These are phyloP conservation scores for Phocoena phocoena DNA, from an alignment of 2,113 vertebrate genomes.

Conservation along the genomic window DNA sequence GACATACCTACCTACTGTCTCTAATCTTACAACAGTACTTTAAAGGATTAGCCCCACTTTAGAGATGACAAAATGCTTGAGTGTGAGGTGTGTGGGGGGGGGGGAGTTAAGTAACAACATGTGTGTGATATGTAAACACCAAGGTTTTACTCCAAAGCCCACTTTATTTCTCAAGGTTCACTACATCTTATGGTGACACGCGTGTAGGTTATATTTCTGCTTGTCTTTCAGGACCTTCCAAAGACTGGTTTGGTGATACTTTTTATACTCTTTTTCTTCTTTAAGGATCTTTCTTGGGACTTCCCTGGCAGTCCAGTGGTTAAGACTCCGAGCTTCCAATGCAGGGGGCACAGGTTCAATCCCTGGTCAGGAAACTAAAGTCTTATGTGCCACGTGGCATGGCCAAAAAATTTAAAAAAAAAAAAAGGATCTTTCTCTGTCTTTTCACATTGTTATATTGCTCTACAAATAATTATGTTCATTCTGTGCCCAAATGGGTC, in stretches of 20 bases:
- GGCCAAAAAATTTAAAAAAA: too few relatives aligned
- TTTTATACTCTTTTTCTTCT: neutral
- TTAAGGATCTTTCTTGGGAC: too few relatives aligned
- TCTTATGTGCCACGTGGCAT: too few relatives aligned
- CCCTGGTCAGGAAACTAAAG: too few relatives aligned
- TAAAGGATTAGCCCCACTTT: neutral
- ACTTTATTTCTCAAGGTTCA: neutral
- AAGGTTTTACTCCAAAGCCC: neutral
- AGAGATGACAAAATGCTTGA: neutral
- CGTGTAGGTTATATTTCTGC: neutral
- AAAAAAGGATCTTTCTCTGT: too few relatives aligned
- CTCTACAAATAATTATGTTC: neutral
- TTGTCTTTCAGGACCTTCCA: too few relatives aligned
- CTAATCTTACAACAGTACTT: neutral
- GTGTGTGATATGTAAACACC: neutral
- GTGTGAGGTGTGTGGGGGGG: too few relatives aligned
- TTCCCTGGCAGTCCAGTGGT: too few relatives aligned
- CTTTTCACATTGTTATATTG: neutral
- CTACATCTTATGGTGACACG: neutral
- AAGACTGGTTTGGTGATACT: neutral
- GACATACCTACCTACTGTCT: neutral
- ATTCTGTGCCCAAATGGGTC: too few relatives aligned
- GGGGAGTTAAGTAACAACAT: neutral
- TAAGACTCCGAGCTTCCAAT: too few relatives aligned
- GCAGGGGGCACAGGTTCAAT: too few relatives aligned